Percentiles rank a stretch among this genome's conserved stretches.
Conservation (phyloP, 2,888 invertebrate genomes). For the Lamellibrachia satsuma region DNA sequence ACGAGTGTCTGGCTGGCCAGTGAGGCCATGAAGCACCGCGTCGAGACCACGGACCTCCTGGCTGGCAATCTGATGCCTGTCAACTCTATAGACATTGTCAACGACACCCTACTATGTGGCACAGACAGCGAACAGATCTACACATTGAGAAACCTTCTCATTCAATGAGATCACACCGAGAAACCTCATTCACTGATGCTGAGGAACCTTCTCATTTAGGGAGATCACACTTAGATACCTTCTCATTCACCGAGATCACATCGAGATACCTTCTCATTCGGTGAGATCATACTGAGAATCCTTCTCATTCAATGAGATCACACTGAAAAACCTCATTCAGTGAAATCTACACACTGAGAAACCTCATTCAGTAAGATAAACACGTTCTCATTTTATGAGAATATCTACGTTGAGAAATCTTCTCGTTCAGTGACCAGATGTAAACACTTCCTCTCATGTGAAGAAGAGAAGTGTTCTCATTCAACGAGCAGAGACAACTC, state of each 20-base stretch:
- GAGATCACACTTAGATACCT: too few relatives aligned
- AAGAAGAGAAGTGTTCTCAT: too few relatives aligned
- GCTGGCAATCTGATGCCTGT: conserved; percentile 80
- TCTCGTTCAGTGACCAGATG: too few relatives aligned
- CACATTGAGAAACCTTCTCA: conserved; percentile 69
- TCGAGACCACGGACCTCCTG: conserved; percentile 80
- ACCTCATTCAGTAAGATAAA: not conserved
- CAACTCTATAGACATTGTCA: conserved; percentile 82
- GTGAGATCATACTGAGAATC: conserved; percentile 68
- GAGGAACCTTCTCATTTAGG: too few relatives aligned
- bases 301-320: conserved; percentile 45
- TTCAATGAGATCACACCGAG: conserved; percentile 67
- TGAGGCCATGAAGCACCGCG: conserved; percentile 30
- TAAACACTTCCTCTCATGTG: too few relatives aligned
- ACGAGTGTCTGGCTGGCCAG: conserved; percentile 23
- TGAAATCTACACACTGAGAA: not conserved
- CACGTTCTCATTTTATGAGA: too few relatives aligned
- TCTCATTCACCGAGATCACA: too few relatives aligned
- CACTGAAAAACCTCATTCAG: too few relatives aligned
- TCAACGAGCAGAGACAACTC: too few relatives aligned
- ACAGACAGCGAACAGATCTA: conserved; percentile 90
- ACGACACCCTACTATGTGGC: conserved; percentile 80
- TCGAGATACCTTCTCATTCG: too few relatives aligned
- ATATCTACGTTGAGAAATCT: too few relatives aligned
- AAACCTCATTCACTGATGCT: not conserved